These are phyloP conservation scores for Vultur gryphus DNA, from an alignment of 2,797 vertebrate species.

Conservation along the genomic window DNA sequence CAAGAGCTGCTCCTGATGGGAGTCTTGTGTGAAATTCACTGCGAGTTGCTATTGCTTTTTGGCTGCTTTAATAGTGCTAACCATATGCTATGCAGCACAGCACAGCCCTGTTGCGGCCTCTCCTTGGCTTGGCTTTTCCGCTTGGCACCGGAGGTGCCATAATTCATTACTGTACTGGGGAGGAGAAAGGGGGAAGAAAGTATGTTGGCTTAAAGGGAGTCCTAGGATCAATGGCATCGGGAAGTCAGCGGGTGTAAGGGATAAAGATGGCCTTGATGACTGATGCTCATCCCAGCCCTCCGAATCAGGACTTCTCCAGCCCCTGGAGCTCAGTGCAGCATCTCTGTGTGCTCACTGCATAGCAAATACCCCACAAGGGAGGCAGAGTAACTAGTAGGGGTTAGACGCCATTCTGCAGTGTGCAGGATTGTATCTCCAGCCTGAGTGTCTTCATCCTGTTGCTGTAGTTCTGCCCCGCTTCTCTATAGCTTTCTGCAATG, in stretches of 20 bases:
- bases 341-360: not conserved
- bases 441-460: accelerated
- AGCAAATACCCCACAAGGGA: not conserved
- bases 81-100: not conserved
- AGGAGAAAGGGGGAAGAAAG: not conserved
- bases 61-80: not conserved
- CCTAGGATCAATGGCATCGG: not conserved
- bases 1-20: conserved; percentile 29
- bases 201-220: not conserved
- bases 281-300: not conserved
- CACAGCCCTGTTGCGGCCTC: not conserved
- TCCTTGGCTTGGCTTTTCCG: not conserved
- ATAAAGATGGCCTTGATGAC: not conserved
- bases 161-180: not conserved
- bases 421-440: not conserved
- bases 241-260: not conserved
- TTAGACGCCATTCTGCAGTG: not conserved
- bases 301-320: not conserved
- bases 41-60: not conserved
- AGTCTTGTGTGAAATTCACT: conserved; percentile 15
- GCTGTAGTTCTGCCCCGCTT: not conserved
- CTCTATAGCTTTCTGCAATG: not conserved
- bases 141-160: not conserved
- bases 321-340: accelerated
- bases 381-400: not conserved